Conservation (phyloP, 1,140 invertebrate species). For the Arion vulgaris region DNA sequence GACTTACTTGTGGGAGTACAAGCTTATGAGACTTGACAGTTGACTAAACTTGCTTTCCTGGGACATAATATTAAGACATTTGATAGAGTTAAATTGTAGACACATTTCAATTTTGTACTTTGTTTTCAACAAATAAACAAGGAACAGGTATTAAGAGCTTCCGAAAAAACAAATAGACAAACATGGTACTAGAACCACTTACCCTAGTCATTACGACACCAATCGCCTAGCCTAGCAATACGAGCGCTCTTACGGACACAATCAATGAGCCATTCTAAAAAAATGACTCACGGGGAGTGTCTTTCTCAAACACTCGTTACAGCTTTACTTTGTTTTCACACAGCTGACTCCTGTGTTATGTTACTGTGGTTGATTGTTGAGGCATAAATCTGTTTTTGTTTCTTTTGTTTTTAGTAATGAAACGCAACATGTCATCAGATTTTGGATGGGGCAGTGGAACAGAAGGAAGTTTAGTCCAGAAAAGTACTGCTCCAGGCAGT, state of each 20-base stretch:
- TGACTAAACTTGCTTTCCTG: not conserved
- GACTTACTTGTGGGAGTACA: not conserved
- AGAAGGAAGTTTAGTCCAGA: conserved; percentile 32
- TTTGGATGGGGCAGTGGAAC: conserved; percentile 34
- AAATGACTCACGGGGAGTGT: no score
- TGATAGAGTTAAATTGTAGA: no score
- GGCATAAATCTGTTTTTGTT: not conserved
- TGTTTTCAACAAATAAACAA: no score
- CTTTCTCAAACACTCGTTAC: no score
- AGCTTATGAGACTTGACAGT: not conserved
- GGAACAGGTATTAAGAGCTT: no score
- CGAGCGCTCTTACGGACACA: no score
- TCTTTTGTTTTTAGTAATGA: conserved; percentile 37
- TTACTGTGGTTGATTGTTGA: not conserved
- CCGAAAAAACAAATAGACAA: no score
- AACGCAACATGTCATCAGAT: conserved; percentile 35
- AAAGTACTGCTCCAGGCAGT: conserved; percentile 32
- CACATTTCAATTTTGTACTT: no score
- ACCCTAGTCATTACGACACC: no score
- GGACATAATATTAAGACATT: not conserved
- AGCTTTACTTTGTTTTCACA: not conserved
- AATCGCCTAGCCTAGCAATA: no score
- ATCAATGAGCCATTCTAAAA: no score
- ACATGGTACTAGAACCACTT: no score
- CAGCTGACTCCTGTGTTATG: not conserved